phyloP scores from a whole-genome alignment of 2,113 vertebrate genomes.

The Heteronetta atricapilla region DNA sequence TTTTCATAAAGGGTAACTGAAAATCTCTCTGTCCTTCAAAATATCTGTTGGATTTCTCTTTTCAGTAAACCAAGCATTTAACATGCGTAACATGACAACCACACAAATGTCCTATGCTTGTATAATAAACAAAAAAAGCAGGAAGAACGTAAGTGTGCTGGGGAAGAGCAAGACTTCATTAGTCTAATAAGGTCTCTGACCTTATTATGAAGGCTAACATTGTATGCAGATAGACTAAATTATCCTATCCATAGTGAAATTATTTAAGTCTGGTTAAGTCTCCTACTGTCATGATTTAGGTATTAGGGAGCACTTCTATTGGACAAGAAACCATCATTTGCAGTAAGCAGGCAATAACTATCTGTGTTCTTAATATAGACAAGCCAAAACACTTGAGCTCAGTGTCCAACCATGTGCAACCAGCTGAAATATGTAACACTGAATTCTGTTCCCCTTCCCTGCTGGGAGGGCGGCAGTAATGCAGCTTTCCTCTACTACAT shows the following conservation, averaged over 20 bases:
- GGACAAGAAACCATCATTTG: background rate
- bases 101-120: background rate
- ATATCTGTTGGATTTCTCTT: background rate
- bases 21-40: background rate
- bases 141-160: background rate
- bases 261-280: background rate
- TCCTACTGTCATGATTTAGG: background rate
- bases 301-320: background rate
- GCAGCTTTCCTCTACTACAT: background rate
- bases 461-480: background rate
- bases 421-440: fast-evolving
- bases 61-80: background rate
- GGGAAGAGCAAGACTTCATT: background rate
- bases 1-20: background rate
- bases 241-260: background rate
- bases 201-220: background rate
- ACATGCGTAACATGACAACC: background rate
- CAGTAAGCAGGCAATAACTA: background rate
- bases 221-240: background rate
- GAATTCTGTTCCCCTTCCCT: background rate
- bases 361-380: background rate
- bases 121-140: background rate
- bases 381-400: background rate
- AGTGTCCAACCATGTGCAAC: background rate
- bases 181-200: background rate